Evolutionary conservation across 2,797 vertebrate species (phyloP).

Genomic region (Hippocampus kuda): DNA sequence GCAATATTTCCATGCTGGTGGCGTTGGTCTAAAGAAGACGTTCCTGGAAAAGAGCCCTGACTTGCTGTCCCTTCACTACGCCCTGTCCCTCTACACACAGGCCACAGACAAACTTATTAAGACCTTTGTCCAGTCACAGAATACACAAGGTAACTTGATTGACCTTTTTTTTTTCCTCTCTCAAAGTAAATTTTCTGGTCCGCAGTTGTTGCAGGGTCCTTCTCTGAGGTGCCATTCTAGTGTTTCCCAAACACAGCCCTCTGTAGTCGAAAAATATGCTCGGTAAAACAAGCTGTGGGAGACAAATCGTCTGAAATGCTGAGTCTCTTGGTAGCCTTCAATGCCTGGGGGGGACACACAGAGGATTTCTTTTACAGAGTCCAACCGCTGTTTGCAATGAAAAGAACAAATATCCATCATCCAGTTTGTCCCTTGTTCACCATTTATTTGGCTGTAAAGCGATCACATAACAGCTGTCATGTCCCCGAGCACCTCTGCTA

Average conservation of each 20-base stretch:
- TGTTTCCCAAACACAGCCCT: neutral
- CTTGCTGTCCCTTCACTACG: constrained; percentile 88
- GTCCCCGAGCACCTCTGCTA: constrained; percentile 26
- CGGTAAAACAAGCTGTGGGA: too few species aligned
- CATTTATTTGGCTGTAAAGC: constrained; percentile 16
- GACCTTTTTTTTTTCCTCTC: neutral
- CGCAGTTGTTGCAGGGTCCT: neutral
- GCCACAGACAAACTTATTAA: constrained; percentile 96
- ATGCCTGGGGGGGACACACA: constrained; percentile 15
- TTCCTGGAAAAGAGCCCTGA: constrained; percentile 98
- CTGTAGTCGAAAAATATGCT: neutral
- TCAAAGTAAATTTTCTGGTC: constrained; percentile 12
- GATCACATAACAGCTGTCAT: constrained; percentile 21
- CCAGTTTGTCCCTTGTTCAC: constrained; percentile 22
- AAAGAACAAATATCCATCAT: constrained; percentile 26
- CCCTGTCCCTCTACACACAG: constrained; percentile 95
- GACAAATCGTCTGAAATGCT: constrained; percentile 15
- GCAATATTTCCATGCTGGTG: constrained; percentile 99
- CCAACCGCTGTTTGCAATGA: constrained; percentile 34
- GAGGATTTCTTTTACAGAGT: constrained; percentile 7
- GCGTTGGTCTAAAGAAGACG: constrained; percentile 94
- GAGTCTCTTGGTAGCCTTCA: constrained; percentile 25
- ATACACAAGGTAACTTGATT: constrained; percentile 77
- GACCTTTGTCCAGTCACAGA: constrained; percentile 95
- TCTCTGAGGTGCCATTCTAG: constrained; percentile 5